Percentiles rank a stretch among this genome's conserved stretches.
Conservation (phyloP, 2,797 vertebrate species). For the Dipus sagitta region DNA sequence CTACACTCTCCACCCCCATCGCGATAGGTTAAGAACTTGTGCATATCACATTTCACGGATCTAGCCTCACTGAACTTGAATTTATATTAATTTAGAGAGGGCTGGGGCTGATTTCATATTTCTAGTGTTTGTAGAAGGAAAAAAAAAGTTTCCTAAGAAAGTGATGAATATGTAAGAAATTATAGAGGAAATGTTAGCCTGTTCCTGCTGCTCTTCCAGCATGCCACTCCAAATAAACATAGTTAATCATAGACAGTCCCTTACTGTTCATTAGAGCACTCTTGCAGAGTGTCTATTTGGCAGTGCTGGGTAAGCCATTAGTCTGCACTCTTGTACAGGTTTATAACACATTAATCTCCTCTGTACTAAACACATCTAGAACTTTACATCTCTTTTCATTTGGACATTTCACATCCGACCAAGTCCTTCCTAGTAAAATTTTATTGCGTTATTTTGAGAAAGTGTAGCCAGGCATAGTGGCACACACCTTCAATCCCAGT, state of each 20-base stretch:
- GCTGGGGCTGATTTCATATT: constrained; percentile 2
- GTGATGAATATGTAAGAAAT: constrained; percentile 33
- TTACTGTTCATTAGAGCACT: background rate
- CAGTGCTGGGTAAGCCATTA: background rate
- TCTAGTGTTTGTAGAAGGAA: background rate
- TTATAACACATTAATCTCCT: constrained; percentile 14
- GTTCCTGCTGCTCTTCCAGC: background rate
- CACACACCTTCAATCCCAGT: too few species aligned
- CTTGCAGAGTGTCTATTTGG: background rate
- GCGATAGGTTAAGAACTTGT: background rate
- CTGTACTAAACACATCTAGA: constrained; percentile 39
- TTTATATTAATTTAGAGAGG: background rate
- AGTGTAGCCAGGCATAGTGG: too few species aligned
- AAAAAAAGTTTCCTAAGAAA: constrained; percentile 37
- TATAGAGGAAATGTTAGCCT: background rate
- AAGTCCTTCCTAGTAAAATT: background rate
- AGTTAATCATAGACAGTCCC: constrained; percentile 36
- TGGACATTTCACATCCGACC: background rate
- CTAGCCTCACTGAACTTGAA: background rate
- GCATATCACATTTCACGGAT: background rate
- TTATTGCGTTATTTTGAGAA: background rate
- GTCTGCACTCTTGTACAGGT: background rate
- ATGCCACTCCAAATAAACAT: constrained; percentile 21
- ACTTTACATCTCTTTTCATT: background rate
- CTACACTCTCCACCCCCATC: background rate